Conservation (phyloP, 2,113 vertebrate species). For the Thryonomys swinderianus region DNA sequence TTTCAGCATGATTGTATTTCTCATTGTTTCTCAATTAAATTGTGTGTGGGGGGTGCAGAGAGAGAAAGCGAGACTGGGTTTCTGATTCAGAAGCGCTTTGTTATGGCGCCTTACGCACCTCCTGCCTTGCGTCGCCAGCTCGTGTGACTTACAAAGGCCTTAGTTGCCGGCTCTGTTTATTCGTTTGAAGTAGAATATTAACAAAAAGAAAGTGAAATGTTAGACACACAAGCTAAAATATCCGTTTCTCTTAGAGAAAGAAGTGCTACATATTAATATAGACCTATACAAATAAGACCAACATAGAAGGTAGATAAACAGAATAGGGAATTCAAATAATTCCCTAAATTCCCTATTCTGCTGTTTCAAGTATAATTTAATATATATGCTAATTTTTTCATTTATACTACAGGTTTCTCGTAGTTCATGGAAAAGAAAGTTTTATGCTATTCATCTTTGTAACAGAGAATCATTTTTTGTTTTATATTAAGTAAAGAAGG, state of each 20-base stretch:
- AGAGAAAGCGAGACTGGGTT: not conserved
- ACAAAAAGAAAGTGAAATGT: not conserved
- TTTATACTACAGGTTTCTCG: not conserved
- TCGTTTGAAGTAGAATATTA: constrained; percentile 57
- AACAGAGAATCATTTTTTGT: not conserved
- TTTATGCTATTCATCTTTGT: not conserved
- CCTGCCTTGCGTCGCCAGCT: not conserved
- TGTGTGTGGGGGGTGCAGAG: not conserved
- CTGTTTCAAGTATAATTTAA: not conserved
- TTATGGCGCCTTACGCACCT: not conserved
- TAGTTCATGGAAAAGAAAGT: not conserved
- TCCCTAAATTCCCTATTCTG: not conserved
- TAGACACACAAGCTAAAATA: not conserved
- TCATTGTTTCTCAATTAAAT: not conserved
- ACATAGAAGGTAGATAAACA: not conserved
- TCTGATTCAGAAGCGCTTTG: constrained; percentile 43
- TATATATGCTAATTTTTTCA: not conserved
- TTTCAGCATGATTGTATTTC: not conserved
- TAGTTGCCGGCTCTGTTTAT: not conserved
- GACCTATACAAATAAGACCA: not conserved
- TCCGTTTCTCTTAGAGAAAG: not conserved
- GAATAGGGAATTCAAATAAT: not conserved
- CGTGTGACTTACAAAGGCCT: not conserved
- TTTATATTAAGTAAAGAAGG: not conserved
- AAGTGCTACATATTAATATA: not conserved